phyloP scores from a whole-genome alignment of 2,113 vertebrate genomes.

The Scophthalmus maximus region DNA sequence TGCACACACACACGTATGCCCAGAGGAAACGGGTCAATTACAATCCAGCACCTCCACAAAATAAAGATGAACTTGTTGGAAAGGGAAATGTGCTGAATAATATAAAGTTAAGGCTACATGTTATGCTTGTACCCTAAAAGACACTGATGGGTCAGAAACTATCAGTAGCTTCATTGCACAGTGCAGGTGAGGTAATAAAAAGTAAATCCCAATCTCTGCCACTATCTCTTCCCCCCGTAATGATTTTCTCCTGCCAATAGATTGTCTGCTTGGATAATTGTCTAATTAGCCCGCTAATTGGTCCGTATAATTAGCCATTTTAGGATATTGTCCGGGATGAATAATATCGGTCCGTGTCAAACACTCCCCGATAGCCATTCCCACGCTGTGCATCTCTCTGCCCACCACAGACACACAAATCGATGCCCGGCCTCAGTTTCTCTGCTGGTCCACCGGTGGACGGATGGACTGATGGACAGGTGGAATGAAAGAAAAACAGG shows the following conservation, averaged over 20 bases:
- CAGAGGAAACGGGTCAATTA: constrained; percentile 45
- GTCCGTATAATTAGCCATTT: constrained; percentile 85
- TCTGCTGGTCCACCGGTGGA: constrained; percentile 44
- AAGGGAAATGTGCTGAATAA: constrained; percentile 13
- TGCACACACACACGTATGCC: constrained; percentile 8
- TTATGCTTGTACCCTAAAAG: constrained; percentile 1
- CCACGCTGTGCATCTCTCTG: constrained; percentile 62
- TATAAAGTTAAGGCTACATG: constrained; percentile 1
- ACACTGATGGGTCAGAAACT: background rate
- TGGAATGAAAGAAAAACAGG: constrained; percentile 6
- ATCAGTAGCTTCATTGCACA: constrained; percentile 4
- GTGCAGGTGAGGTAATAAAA: constrained; percentile 49
- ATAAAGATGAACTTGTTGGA: background rate
- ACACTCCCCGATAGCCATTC: constrained; percentile 61
- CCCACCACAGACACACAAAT: constrained; percentile 59
- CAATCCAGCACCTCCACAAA: background rate
- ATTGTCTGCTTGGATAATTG: constrained; percentile 83
- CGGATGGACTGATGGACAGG: constrained; percentile 15
- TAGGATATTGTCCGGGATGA: constrained; percentile 83
- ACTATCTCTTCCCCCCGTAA: constrained; percentile 60
- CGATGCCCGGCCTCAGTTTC: constrained; percentile 56
- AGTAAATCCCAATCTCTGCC: constrained; percentile 62
- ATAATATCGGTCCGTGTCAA: constrained; percentile 78
- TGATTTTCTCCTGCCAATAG: constrained; percentile 76
- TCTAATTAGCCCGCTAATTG: constrained; percentile 84